Conservation (phyloP, 2,888 invertebrate species). For the Cosmia pyralina region DNA sequence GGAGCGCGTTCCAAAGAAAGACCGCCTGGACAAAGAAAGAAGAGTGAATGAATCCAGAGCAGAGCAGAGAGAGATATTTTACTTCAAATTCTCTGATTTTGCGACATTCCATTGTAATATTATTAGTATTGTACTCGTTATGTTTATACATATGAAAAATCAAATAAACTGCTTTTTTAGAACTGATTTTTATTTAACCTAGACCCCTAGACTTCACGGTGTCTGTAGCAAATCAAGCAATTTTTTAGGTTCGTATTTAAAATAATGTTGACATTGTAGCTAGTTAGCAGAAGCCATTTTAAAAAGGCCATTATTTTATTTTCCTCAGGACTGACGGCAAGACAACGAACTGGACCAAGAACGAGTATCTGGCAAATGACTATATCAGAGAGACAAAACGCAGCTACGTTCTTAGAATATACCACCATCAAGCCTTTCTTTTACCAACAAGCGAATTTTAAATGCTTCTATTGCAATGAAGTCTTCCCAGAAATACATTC, state of each 20-base stretch:
- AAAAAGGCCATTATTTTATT: constrained; percentile 64
- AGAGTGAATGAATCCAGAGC: no score
- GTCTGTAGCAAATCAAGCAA: neutral
- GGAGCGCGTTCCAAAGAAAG: no score
- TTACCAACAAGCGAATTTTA: constrained; percentile 86
- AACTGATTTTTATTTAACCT: neutral
- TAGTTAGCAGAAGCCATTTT: constrained; percentile 42
- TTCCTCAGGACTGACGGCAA: constrained; percentile 67
- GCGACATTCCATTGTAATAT: neutral
- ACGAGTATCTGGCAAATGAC: constrained; percentile 89
- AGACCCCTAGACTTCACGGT: neutral
- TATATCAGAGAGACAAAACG: constrained; percentile 84
- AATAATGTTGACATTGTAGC: neutral
- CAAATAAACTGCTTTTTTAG: constrained; percentile 30
- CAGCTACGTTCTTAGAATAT: constrained; percentile 83
- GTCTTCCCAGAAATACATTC: constrained; percentile 83
- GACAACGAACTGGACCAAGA: constrained; percentile 75
- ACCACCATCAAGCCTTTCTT: constrained; percentile 85
- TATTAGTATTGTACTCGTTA: neutral
- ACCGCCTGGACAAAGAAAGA: no score
- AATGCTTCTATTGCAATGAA: constrained; percentile 86
- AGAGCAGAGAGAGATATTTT: no score
- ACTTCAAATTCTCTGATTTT: neutral
- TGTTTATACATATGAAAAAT: neutral
- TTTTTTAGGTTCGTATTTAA: constrained; percentile 24